Evolutionary conservation across 2,888 invertebrate genomes (phyloP).

Genomic region (Trachelus troglodyta): DNA sequence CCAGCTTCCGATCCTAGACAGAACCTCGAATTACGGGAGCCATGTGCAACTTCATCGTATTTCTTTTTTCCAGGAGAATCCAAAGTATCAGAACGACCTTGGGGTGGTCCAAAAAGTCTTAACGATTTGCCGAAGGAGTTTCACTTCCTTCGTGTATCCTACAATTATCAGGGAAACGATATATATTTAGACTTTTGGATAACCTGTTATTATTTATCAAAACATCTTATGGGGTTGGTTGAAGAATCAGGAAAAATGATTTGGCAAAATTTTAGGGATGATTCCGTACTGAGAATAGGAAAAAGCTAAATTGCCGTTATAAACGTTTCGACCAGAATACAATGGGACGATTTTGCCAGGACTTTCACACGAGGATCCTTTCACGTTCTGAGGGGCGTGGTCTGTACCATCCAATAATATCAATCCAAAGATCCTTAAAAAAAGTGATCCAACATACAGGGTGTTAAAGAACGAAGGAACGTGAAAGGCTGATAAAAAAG

Average conservation of each 20-base stretch:
- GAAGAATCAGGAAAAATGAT: not conserved
- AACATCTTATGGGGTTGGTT: not conserved
- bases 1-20: not conserved
- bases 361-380: slow-evolving; percentile 50
- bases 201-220: not conserved
- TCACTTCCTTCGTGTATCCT: not conserved
- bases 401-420: slow-evolving; percentile 14
- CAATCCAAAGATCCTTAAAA: not conserved
- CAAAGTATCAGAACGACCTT: not conserved
- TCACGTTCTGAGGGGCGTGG: slow-evolving; percentile 46
- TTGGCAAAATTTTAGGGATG: not conserved
- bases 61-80: not conserved
- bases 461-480: not conserved
- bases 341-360: slow-evolving; percentile 45
- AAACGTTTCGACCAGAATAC: slow-evolving; percentile 47
- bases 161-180: not conserved
- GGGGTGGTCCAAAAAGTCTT: not conserved
- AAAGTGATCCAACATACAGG: not conserved
- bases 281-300: not conserved
- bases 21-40: not conserved
- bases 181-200: not conserved
- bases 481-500: not conserved
- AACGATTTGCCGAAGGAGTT: not conserved
- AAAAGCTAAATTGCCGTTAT: not conserved
- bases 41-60: not conserved